These are phyloP conservation scores for Dolichotis patagonum DNA, from an alignment of 2,113 vertebrate species.

Conservation along the genomic window DNA sequence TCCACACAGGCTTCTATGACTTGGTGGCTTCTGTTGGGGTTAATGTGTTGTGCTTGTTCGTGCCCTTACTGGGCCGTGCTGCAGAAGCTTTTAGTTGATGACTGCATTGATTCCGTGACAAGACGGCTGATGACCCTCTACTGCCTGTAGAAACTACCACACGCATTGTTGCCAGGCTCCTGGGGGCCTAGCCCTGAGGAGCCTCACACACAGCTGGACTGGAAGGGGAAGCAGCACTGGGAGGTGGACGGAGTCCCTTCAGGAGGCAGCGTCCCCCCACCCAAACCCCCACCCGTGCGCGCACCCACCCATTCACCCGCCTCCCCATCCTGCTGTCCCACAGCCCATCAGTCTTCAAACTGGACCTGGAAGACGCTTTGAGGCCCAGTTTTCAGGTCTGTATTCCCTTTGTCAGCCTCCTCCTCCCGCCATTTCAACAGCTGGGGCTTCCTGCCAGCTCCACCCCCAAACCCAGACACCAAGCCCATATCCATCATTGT, in stretches of 20 bases:
- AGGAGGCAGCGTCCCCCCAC: slow-evolving; percentile 13
- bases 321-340: not conserved
- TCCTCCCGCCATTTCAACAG: not conserved
- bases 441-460: not conserved
- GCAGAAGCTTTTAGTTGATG: not conserved
- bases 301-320: not conserved
- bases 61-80: too few relatives aligned
- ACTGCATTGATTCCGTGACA: too few relatives aligned
- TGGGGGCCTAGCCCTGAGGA: not conserved
- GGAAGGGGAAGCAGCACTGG: not conserved
- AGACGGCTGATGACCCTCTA: not conserved
- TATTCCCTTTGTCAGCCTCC: not conserved
- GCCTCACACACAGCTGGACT: not conserved
- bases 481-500: not conserved
- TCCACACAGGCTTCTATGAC: fast-evolving
- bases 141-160: not conserved
- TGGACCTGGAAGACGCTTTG: not conserved
- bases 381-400: not conserved
- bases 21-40: not conserved
- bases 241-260: slow-evolving; percentile 54
- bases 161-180: not conserved
- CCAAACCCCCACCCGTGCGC: too few relatives aligned
- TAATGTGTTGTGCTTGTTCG: not conserved
- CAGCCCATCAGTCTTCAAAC: not conserved
- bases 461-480: not conserved